Conservation (phyloP, 2,888 invertebrate genomes). For the Eristalis pertinax region DNA sequence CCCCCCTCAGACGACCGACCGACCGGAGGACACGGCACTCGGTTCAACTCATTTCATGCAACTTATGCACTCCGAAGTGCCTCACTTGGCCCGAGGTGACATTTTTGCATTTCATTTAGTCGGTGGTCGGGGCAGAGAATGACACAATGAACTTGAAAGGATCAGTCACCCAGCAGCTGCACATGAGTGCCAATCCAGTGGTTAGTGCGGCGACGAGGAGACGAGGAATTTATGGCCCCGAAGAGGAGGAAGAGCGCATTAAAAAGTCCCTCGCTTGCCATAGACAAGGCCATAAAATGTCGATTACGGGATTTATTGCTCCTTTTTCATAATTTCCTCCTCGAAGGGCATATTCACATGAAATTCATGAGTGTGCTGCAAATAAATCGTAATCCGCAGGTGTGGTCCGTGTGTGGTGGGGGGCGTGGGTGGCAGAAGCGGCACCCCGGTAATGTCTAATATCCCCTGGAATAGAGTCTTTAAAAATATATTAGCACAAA, state of each 20-base stretch:
- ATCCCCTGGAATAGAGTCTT: slow-evolving; percentile 64
- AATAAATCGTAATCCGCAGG: slow-evolving; percentile 68
- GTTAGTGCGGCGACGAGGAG: too few relatives aligned
- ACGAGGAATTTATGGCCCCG: slow-evolving; percentile 47
- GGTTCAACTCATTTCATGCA: slow-evolving; percentile 36
- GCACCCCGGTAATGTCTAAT: slow-evolving; percentile 9
- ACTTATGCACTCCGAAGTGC: slow-evolving; percentile 52
- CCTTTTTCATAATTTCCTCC: slow-evolving; percentile 48
- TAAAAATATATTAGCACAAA: slow-evolving; percentile 69
- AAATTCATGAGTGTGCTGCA: slow-evolving; percentile 54
- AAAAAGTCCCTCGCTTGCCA: not conserved
- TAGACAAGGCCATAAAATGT: slow-evolving; percentile 54
- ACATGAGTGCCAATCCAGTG: not conserved
- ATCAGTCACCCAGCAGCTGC: slow-evolving; percentile 52
- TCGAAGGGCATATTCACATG: slow-evolving; percentile 61
- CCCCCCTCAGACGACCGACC: not conserved
- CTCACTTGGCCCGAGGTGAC: slow-evolving; percentile 38
- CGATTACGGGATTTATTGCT: slow-evolving; percentile 62
- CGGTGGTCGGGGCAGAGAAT: not conserved
- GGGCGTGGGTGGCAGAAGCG: not conserved
- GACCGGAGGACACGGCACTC: slow-evolving; percentile 25
- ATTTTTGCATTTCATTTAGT: slow-evolving; percentile 57
- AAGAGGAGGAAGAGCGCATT: not conserved
- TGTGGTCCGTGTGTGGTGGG: slow-evolving; percentile 26
- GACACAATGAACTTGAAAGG: slow-evolving; percentile 69